Base-by-base conservation (phyloP, 2,888 invertebrate species). In the Perizoma affinitatum region DNA sequence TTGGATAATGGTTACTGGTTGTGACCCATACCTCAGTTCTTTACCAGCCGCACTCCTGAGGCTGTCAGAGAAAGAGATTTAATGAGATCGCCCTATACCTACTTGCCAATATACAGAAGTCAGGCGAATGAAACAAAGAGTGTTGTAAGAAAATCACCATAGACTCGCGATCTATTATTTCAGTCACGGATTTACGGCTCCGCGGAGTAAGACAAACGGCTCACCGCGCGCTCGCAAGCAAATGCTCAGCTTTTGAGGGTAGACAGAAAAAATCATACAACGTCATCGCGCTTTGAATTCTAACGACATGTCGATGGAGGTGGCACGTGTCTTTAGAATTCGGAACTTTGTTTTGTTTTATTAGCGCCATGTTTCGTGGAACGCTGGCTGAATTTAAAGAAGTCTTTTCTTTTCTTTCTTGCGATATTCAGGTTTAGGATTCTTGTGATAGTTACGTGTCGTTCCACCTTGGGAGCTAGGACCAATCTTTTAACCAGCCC, bases 141-240 rank as follows among this genome's bases (percentile, higher is more conserved):
- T 38, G 1, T 38, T 38, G 4, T 45, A 35, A 45, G 11, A 8
- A 50, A 42, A 40, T 33, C 36, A 11, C 4, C 34, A 34, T 11
- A 1, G 44, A 6, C 58, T 52, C 55, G 6, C 11, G 10, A 69
- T 68, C 70, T 69, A 73, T 78, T 83, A 86, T 86, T 85, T 84
- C 72, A 82, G 84, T 86, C 86, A 86, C 85, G 85, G 78, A 82
- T 83, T 84, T 80, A 79, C 81, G 72, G 78, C 71, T 72, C 75
- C 78, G 70, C 73, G 77, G 80, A 81, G 58, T 62, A 80, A 84
- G 80, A 84, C 81, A 83, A 85, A 80, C 78, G 80, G 74, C 74
- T 72, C 72, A 78, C 72, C 74, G 74, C 74, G 63, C 72, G 76
- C 78, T 78, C 75, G 78, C 80, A 78, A 82, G 77, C 80, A 83